phyloP scores from a whole-genome alignment of 2,797 vertebrate species.

The Florisuga fusca region DNA sequence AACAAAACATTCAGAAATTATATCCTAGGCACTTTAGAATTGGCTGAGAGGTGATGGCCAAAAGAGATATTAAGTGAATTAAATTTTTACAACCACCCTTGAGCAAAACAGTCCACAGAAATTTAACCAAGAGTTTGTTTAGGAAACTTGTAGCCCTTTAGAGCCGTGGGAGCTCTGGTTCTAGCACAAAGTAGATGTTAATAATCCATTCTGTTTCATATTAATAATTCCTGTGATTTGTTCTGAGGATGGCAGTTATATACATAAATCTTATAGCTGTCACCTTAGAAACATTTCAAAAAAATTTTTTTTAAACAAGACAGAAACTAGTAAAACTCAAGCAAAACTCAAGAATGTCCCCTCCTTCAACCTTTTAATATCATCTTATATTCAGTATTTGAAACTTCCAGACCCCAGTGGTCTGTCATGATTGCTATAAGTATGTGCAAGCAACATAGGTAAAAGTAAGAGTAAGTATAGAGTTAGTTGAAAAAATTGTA shows the following conservation, averaged over 20 bases:
- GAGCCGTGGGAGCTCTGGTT: not conserved
- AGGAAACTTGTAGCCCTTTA: not conserved
- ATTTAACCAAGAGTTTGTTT: not conserved
- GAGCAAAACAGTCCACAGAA: not conserved
- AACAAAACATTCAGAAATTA: not conserved
- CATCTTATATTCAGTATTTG: not conserved
- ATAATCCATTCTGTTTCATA: not conserved
- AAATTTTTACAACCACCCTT: not conserved
- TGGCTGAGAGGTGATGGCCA: not conserved
- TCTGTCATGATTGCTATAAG: not conserved
- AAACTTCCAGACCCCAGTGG: not conserved
- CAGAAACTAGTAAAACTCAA: not conserved
- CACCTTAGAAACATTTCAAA: not conserved
- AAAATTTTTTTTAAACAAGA: not conserved
- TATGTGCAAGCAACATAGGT: rapidly evolving
- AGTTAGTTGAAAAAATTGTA: not conserved
- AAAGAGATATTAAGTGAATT: not conserved
- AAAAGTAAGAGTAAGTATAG: not conserved
- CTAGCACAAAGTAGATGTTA: not conserved
- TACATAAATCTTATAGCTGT: not conserved
- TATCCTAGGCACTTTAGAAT: not conserved
- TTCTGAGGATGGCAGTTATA: not conserved
- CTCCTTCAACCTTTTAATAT: not conserved
- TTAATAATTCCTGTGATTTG: not conserved
- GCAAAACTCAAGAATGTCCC: not conserved